Evolutionary conservation across 1,140 invertebrate species (phyloP).

Genomic region (Leptinotarsa undecemlineata): DNA sequence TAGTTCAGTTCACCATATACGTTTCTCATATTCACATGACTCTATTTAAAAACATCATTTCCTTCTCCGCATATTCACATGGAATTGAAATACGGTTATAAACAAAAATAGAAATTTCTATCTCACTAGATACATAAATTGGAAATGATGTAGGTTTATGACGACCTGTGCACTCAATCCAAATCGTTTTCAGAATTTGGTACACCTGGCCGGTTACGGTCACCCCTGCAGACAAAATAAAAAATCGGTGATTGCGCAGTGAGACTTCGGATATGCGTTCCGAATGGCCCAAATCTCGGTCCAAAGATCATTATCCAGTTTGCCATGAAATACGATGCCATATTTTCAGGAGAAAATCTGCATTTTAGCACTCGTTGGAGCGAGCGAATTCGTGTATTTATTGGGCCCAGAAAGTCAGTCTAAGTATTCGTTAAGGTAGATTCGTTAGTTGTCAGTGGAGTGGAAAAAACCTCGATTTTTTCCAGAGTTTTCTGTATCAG

Average conservation of each 20-base stretch:
- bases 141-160: background rate
- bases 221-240: background rate
- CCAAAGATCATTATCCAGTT: conserved; percentile 2
- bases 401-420: background rate
- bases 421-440: no score
- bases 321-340: background rate
- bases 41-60: no score
- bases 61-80: no score
- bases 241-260: background rate
- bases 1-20: no score
- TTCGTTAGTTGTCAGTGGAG: no score
- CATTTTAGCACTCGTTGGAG: background rate
- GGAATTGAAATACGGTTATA: no score
- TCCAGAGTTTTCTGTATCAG: no score
- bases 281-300: background rate
- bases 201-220: conserved; percentile 1
- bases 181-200: background rate
- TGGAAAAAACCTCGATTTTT: no score
- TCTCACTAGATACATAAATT: no score
- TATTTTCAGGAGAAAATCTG: background rate
- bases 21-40: no score
- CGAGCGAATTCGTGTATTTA: background rate
- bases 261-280: background rate
- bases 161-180: background rate
- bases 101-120: no score